Evolutionary conservation across 2,797 vertebrate species (phyloP).

Genomic region (Anguilla anguilla): DNA sequence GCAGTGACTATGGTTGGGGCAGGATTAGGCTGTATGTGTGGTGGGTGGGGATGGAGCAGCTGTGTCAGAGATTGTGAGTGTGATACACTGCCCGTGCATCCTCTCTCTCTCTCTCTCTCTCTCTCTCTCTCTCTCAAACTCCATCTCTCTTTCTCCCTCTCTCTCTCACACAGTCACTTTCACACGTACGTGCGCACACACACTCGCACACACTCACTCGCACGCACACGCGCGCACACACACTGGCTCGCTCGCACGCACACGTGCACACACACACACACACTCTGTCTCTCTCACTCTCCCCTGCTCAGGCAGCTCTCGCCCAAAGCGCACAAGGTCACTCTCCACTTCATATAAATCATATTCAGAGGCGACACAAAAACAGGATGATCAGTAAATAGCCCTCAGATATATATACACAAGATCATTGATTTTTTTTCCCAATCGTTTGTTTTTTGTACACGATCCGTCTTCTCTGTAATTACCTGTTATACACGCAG

Average conservation of each 20-base stretch:
- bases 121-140: not conserved
- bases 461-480: constrained; percentile 35
- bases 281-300: constrained; percentile 29
- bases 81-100: not conserved
- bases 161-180: not conserved
- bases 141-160: not conserved
- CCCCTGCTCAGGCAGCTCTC: constrained; percentile 57
- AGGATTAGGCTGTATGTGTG: constrained; percentile 9
- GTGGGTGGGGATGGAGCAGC: not conserved
- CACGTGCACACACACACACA: constrained; percentile 57
- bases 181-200: constrained; percentile 41
- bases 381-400: constrained; percentile 60
- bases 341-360: constrained; percentile 74
- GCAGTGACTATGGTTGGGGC: not conserved
- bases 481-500: constrained; percentile 53
- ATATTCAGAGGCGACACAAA: constrained; percentile 60
- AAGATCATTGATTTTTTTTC: constrained; percentile 65
- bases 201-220: constrained; percentile 25
- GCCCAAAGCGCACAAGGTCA: constrained; percentile 72
- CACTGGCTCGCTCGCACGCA: constrained; percentile 53
- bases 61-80: not conserved
- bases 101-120: not conserved
- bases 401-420: constrained; percentile 68
- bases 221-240: constrained; percentile 50
- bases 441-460: constrained; percentile 47